phyloP scores from a whole-genome alignment of 2,888 invertebrate genomes.

The Anaspis maculata region DNA sequence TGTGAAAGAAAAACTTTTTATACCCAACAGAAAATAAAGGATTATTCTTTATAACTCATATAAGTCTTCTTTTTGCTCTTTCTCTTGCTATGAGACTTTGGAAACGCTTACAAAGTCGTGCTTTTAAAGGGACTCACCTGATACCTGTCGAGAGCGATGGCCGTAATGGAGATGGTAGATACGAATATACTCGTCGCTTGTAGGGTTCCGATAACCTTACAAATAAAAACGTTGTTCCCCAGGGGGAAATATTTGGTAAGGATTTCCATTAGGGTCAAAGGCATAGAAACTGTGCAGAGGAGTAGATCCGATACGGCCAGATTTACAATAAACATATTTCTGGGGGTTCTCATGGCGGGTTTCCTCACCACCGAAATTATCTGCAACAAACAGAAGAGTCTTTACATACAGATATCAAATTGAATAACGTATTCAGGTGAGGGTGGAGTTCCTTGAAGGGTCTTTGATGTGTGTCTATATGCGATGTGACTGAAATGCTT shows the following conservation, averaged over 20 bases:
- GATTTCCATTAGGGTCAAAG: conserved; percentile 80
- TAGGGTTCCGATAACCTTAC: conserved; percentile 78
- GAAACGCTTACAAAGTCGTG: too few species aligned
- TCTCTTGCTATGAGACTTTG: too few species aligned
- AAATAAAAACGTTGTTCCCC: conserved; percentile 66
- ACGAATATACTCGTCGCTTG: conserved; percentile 90
- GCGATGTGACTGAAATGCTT: too few species aligned
- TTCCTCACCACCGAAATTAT: conserved; percentile 65
- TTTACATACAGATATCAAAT: too few species aligned
- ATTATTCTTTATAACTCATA: too few species aligned
- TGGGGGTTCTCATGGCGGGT: conserved; percentile 80
- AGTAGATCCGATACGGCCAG: conserved; percentile 78
- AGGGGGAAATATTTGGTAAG: conserved; percentile 81
- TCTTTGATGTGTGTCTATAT: too few species aligned
- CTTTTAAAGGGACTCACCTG: too few species aligned
- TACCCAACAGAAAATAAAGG: too few species aligned
- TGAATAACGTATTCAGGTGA: too few species aligned
- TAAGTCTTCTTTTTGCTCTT: too few species aligned
- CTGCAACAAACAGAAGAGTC: conserved; percentile 28
- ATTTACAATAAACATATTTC: conserved; percentile 92
- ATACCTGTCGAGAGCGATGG: conserved; percentile 79
- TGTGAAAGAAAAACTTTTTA: too few species aligned
- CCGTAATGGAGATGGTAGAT: conserved; percentile 88
- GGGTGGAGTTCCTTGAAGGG: too few species aligned
- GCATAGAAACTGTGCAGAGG: conserved; percentile 83